Evolutionary conservation across 2,113 vertebrate genomes (phyloP), one percentile per base, ranked within the genome.

Genomic region (Heteronetta atricapilla): DNA sequence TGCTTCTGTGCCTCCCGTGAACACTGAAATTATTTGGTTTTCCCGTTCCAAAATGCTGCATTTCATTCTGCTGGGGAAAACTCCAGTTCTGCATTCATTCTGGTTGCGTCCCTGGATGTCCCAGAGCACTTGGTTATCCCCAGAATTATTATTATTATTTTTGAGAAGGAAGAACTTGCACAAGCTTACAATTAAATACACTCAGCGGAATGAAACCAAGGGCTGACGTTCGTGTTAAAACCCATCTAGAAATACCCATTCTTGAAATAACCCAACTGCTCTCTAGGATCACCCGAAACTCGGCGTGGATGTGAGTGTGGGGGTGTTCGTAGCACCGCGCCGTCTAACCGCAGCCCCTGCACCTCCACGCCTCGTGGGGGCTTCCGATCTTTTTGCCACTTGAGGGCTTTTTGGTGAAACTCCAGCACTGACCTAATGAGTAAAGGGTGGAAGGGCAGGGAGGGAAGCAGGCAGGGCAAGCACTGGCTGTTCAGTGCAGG

Each of bases 401-500:
- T 55, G 46, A 42, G 1, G 10, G 59, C 55, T 82, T 90, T 84
- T 64, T 82, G 66, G 79, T 72, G 88, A 8, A 78, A 48, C 10
- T 78, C 77, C 73, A 81, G 55, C 18, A 8, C 36, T 81, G 94
- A 42, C 22, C 55, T 20, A 53, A 86, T 4, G 4, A 55, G 10
- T 62, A n/a, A 33, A 60, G 21, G 72, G 85, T 44, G 60, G 53
- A 56, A 58, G 26, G 55, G 31, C 38, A 42, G 70, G 46, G 29
- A 53, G 28, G 52, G 70, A 16, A 36, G 58, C 13, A 29, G 21
- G 55, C 60, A 72, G 52, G 48, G 67, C 20, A 36, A n/a, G 70
- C 56, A 31, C 14, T 0, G 9, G n/a, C 18, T 3, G 1, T 63
- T 25, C 68, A 12, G 63, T 0, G 18, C 0, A 11, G 56, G 62